Evolutionary conservation across 2,113 vertebrate genomes (phyloP).

Genomic region (Cyphomyrus plagiostoma): DNA sequence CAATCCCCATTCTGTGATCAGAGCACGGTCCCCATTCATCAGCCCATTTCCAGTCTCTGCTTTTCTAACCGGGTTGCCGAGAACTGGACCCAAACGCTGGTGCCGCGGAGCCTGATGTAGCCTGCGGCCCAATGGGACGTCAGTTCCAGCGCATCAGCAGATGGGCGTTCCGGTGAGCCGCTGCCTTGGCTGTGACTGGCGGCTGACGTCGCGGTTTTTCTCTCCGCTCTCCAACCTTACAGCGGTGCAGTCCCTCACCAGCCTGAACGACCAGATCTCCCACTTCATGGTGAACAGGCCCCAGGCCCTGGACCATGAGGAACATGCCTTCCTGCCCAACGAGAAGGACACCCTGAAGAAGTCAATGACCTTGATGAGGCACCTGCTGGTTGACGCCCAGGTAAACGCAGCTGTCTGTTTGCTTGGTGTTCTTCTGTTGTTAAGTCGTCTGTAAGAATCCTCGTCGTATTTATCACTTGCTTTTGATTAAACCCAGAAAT

Average conservation of each 20-base stretch:
- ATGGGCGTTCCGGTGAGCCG: background rate
- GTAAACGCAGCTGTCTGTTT: slow-evolving; percentile 47
- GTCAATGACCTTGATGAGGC: slow-evolving; percentile 82
- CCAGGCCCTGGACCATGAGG: slow-evolving; percentile 67
- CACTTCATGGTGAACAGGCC: slow-evolving; percentile 78
- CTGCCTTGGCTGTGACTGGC: background rate
- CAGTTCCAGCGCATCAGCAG: background rate
- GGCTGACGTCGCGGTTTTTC: background rate
- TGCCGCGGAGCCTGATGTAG: background rate
- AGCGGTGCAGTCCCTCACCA: slow-evolving; percentile 83
- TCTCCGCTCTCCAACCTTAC: slow-evolving; percentile 24
- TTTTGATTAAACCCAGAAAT: background rate
- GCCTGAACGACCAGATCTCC: slow-evolving; percentile 86
- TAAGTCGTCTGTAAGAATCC: background rate
- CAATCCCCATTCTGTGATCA: background rate
- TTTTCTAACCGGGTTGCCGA: background rate
- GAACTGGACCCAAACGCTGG: background rate
- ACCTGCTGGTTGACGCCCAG: slow-evolving; percentile 85
- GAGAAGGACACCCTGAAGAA: slow-evolving; percentile 78
- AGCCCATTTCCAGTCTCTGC: background rate
- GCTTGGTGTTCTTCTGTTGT: background rate
- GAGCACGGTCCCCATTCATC: background rate
- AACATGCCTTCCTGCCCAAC: slow-evolving; percentile 59
- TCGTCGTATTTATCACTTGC: background rate
- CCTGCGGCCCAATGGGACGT: background rate